phyloP scores from a whole-genome alignment of 2,888 invertebrate species.

The Pogonocherus hispidulus region DNA sequence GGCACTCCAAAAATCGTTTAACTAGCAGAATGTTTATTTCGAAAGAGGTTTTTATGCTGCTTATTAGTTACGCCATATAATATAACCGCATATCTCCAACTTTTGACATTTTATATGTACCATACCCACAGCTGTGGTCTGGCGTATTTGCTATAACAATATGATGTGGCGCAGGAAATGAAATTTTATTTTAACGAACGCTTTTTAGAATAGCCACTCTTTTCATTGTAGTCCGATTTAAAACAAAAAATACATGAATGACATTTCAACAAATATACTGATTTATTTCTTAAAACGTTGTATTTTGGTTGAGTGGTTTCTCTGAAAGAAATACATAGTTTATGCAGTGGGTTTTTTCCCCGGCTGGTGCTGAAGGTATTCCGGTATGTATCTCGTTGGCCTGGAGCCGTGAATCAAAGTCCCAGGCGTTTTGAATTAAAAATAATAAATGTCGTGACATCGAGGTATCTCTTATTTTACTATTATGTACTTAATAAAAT shows the following conservation, averaged over 20 bases:
- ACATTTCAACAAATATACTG: neutral
- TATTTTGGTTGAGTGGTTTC: neutral
- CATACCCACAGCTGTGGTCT: neutral
- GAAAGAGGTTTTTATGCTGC: neutral
- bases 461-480: no score
- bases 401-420: no score
- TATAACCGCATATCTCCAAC: neutral
- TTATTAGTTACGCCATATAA: neutral
- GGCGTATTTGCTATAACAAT: neutral
- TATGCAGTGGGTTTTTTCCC: neutral
- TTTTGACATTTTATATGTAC: neutral
- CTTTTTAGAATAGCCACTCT: neutral
- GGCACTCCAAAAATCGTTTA: neutral
- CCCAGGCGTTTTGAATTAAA: no score
- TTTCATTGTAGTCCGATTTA: neutral
- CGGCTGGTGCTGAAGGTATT: neutral
- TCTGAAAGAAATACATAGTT: neutral
- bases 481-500: no score
- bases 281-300: neutral
- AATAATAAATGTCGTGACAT: no score
- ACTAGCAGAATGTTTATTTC: neutral
- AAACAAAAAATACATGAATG: neutral
- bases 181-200: neutral
- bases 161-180: neutral
- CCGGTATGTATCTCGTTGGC: neutral